Evolutionary conservation across 2,113 vertebrate species (phyloP).

Genomic region (Phalacrocorax brasilianus): DNA sequence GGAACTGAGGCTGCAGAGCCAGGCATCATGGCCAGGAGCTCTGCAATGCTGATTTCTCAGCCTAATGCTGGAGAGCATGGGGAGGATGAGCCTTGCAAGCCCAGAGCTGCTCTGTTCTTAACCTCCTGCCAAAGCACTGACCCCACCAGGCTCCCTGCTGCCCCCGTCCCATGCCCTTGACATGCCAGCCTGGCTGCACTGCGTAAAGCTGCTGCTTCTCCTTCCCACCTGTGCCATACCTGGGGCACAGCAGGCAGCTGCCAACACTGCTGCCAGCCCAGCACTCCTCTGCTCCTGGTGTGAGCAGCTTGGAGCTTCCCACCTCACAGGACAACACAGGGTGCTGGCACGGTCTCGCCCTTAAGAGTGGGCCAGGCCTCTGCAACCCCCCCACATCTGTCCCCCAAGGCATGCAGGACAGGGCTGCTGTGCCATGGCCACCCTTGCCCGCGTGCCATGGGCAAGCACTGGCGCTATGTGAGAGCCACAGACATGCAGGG

Average conservation of each 20-base stretch:
- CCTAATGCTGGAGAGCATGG: neutral
- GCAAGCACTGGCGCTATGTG: accelerated
- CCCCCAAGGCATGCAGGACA: neutral
- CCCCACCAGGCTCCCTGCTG: neutral
- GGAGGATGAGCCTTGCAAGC: neutral
- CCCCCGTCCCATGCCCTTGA: neutral
- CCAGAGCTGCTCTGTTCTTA: neutral
- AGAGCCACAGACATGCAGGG: neutral
- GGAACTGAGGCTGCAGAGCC: neutral
- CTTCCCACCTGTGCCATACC: neutral
- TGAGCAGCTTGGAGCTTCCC: neutral
- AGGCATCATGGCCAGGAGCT: neutral
- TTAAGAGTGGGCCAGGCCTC: accelerated
- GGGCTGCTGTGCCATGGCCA: accelerated
- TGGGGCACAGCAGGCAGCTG: neutral
- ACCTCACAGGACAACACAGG: neutral
- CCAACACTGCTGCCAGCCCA: neutral
- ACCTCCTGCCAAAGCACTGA: neutral
- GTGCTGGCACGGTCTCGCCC: neutral
- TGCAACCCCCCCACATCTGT: accelerated
- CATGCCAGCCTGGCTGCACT: neutral
- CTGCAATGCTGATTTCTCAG: neutral
- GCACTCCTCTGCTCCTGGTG: neutral
- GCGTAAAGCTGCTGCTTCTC: neutral
- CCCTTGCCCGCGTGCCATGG: accelerated